Evolutionary conservation across 1,140 invertebrate species (phyloP).

Genomic region (Phymastichus coffea): DNA sequence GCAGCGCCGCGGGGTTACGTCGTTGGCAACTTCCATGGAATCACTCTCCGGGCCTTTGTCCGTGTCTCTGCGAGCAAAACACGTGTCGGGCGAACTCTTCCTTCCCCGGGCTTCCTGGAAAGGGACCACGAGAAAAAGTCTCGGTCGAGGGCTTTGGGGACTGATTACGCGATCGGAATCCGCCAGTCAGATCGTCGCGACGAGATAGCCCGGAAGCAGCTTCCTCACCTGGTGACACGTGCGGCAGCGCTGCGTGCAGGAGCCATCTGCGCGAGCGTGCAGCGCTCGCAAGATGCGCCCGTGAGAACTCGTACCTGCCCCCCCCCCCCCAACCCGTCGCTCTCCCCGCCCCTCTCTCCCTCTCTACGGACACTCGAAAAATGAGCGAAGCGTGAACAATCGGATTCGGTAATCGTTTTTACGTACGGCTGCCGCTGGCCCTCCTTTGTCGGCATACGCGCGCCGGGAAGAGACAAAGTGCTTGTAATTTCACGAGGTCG

Average conservation of each 20-base stretch:
- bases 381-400: slow-evolving; percentile 24
- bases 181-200: too few species aligned
- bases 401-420: slow-evolving; percentile 26
- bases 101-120: too few species aligned
- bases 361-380: slow-evolving; percentile 7
- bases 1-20: too few species aligned
- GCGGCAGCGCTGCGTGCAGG: too few species aligned
- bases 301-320: slow-evolving; percentile 29
- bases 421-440: neutral
- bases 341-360: slow-evolving; percentile 1
- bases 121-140: too few species aligned
- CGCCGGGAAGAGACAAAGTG: neutral
- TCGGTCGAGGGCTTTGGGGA: too few species aligned
- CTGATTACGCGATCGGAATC: too few species aligned
- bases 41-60: too few species aligned
- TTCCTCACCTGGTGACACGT: slow-evolving; percentile 1
- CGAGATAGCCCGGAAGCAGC: neutral
- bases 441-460: neutral
- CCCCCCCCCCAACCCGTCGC: neutral
- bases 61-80: too few species aligned
- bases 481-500: too few species aligned
- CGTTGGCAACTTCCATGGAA: too few species aligned
- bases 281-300: slow-evolving; percentile 16
- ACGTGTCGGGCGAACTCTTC: too few species aligned
- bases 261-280: slow-evolving; percentile 16